Percentiles rank a stretch among this genome's conserved stretches.
These are phyloP conservation scores for Trichopria drosophilae DNA, from an alignment of 2,888 invertebrate species.

Conservation along the genomic window DNA sequence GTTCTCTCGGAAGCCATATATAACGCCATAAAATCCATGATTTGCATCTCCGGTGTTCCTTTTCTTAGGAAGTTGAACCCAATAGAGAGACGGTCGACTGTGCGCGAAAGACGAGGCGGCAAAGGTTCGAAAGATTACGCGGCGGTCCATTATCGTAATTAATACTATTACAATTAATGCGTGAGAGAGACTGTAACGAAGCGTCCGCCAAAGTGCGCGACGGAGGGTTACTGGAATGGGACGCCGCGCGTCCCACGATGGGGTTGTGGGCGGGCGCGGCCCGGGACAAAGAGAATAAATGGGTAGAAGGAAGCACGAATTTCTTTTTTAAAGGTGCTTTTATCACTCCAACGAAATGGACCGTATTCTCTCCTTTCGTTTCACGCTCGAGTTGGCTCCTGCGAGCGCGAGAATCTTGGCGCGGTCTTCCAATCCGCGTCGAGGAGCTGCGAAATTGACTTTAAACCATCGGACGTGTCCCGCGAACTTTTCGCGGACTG, in stretches of 20 bases:
- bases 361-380: conserved; percentile 4
- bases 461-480: conserved; percentile 5
- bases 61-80: too few species aligned
- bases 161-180: conserved; percentile 56
- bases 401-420: too few species aligned
- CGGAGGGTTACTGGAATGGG: too few species aligned
- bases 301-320: background rate
- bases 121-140: conserved; percentile 36
- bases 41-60: too few species aligned
- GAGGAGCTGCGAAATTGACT: conserved; percentile 20
- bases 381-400: too few species aligned
- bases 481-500: conserved; percentile 10
- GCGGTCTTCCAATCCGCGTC: background rate
- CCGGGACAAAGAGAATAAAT: background rate
- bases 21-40: too few species aligned
- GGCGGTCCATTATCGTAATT: conserved; percentile 54
- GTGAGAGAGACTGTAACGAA: too few species aligned
- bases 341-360: conserved; percentile 19
- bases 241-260: too few species aligned
- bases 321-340: conserved; percentile 4
- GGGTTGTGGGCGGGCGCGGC: background rate
- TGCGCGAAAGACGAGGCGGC: conserved; percentile 16
- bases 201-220: too few species aligned
- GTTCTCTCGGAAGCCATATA: too few species aligned
- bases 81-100: too few species aligned